Percentiles rank a stretch among this genome's conserved stretches.
phyloP scores from a whole-genome alignment of 2,888 invertebrate genomes.

The Eristalis arbustorum region DNA sequence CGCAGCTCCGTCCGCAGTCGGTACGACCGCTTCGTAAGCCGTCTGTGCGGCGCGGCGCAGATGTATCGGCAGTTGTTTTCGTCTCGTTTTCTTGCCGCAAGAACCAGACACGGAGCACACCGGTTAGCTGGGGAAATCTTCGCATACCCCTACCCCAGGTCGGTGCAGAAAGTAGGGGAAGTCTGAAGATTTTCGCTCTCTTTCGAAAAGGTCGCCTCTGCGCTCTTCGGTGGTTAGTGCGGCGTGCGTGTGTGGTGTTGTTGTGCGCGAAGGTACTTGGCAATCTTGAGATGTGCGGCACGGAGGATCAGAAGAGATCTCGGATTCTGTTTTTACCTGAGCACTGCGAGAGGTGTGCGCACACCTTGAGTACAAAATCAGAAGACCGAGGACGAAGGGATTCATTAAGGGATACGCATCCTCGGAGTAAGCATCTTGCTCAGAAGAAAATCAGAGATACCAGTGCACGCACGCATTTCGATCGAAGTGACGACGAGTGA shows the following conservation, averaged over 20 bases:
- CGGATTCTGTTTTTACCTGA: conserved; percentile 58
- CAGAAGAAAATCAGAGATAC: conserved; percentile 19
- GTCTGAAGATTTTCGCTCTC: conserved; percentile 19
- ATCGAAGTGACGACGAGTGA: not conserved
- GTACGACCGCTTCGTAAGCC: conserved; percentile 41
- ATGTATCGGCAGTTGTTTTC: conserved; percentile 49
- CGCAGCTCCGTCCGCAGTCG: conserved; percentile 4
- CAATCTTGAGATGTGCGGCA: conserved; percentile 23
- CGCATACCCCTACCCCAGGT: conserved; percentile 18
- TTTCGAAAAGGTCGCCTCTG: not conserved
- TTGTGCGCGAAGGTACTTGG: conserved; percentile 31
- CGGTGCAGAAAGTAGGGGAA: conserved; percentile 51
- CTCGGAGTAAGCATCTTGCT: conserved; percentile 73
- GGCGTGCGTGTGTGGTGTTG: not conserved
- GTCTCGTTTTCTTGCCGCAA: conserved; percentile 45
- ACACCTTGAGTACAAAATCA: conserved; percentile 64
- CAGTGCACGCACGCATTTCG: conserved; percentile 13
- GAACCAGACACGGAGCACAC: conserved; percentile 19
- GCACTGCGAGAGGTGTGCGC: conserved; percentile 46
- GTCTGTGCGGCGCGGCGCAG: conserved; percentile 35
- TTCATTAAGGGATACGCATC: conserved; percentile 78
- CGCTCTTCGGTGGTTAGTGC: conserved; percentile 24
- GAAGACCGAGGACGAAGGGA: conserved; percentile 76
- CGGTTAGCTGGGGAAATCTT: conserved; percentile 30
- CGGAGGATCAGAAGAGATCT: conserved; percentile 63